Evolutionary conservation across 2,797 vertebrate species (phyloP), one percentile per base, ranked within the genome.

Genomic region (Myotis pilosus): DNA sequence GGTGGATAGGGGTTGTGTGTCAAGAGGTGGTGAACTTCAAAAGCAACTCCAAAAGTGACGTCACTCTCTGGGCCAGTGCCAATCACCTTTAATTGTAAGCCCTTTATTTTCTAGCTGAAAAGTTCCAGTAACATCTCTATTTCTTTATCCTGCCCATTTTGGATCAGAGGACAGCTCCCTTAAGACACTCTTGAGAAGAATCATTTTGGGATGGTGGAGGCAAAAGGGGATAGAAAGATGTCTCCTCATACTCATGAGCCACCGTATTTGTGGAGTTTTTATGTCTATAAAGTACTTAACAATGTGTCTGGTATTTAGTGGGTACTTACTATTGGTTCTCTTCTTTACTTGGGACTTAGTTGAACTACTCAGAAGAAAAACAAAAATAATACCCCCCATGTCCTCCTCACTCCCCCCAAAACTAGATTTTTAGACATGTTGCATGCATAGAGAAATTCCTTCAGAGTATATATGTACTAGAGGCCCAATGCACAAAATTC

Each of bases 61-160:
- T 53, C 55, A 69, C 20, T 91, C 51, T 64, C 51, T 68, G 62
- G 64, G 57, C 25, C 68, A 49, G 80, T 47, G 25, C 38, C 69
- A 94, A 44, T 25, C 28, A 55, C 66, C 62, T 68, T 57, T 76
- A 88, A 93, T 83, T 79, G 57, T 8, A 92, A n/a, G 38, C 12
- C 38, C 41, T 96, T 81, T 57, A 33, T 87, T 88, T 80, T 78
- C 66, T 89, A 30, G 41, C 53, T 79, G 44, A 92, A 92, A 76
- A 57, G 6, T 55, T 81, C 51, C 16, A 17, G 22, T 41, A 74
- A 64, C 13, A 22, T 28, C 28, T 72, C 41, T 6, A 49, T 44
- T 38, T 25, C 47, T 44, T 72, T 74, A 66, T 9, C 91, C n/a
- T 71, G 33, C 33, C 28, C 22, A 41, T 16, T 66, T 85, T 41